Conservation (phyloP, 1,140 invertebrate genomes). For the Drosophila pruinosa region DNA sequence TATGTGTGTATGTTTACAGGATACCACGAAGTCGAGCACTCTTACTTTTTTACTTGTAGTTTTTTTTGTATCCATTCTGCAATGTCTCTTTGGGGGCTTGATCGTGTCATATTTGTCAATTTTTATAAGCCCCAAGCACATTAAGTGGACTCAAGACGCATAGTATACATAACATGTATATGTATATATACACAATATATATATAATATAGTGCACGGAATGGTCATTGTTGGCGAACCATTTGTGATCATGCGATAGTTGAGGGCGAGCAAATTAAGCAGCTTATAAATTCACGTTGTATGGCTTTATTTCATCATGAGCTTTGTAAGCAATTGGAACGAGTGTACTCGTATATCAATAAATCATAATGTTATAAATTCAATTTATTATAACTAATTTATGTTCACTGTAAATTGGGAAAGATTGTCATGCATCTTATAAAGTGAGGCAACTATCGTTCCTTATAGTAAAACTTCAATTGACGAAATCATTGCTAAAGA, state of each 20-base stretch:
- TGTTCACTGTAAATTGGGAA: neutral
- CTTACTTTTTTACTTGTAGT: neutral
- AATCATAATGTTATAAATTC: slow-evolving; percentile 28
- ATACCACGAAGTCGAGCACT: neutral
- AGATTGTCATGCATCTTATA: neutral
- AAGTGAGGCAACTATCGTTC: neutral
- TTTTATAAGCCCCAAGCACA: slow-evolving; percentile 7
- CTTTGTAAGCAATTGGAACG: slow-evolving; percentile 40
- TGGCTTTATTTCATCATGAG: slow-evolving; percentile 23
- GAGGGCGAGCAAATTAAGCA: slow-evolving; percentile 23
- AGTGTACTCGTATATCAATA: slow-evolving; percentile 35
- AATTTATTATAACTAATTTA: slow-evolving; percentile 21
- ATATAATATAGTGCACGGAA: neutral
- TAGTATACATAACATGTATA: neutral
- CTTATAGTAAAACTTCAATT: slow-evolving; percentile 4
- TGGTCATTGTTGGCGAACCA: slow-evolving; percentile 15
- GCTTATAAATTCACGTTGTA: slow-evolving; percentile 29
- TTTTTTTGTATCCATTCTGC: no score
- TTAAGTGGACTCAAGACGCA: slow-evolving; percentile 10
- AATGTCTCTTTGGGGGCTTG: neutral
- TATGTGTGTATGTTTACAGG: no score
- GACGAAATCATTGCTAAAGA: slow-evolving; percentile 7
- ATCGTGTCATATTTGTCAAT: slow-evolving; percentile 18
- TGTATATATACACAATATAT: neutral
- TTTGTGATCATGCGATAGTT: slow-evolving; percentile 9